phyloP scores from a whole-genome alignment of 35 echinoderm and acorn worm species.

The Hemicentrotus pulcherrimus region DNA sequence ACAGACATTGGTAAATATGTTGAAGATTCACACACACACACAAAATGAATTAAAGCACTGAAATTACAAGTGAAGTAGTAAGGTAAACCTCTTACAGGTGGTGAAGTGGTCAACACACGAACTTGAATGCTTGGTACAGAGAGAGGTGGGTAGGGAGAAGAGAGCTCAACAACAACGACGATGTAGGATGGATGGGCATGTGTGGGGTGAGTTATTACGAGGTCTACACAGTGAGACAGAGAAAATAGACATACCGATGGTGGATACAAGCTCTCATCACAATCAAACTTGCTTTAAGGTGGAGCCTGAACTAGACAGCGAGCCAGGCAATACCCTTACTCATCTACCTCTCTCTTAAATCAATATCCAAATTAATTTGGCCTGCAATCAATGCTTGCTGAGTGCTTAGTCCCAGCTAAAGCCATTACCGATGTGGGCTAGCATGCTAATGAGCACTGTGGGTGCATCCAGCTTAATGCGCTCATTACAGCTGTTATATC shows the following conservation, averaged over 20 bases:
- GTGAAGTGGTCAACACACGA: not conserved
- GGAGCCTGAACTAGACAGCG: not conserved
- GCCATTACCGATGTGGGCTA: slow-evolving; percentile 43
- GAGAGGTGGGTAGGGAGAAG: not conserved
- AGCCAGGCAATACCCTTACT: not conserved
- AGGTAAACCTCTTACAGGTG: not conserved
- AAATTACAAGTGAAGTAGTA: not conserved
- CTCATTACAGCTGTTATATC: slow-evolving; percentile 38
- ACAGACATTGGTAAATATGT: not conserved
- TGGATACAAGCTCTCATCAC: not conserved
- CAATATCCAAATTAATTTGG: slow-evolving; percentile 55
- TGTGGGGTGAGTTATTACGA: not conserved
- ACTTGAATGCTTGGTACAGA: not conserved
- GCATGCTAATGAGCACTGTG: slow-evolving; percentile 49
- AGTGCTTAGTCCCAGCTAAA: slow-evolving; percentile 49
- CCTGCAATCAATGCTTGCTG: slow-evolving; percentile 50
- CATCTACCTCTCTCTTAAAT: slow-evolving; percentile 37
- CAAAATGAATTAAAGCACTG: not conserved
- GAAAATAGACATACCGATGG: not conserved
- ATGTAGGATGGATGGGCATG: not conserved
- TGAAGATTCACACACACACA: not conserved
- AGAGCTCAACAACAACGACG: not conserved
- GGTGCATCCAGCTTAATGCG: slow-evolving; percentile 1
- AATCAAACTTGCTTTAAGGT: not conserved
- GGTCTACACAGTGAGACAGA: not conserved